Evolutionary conservation across 2,113 vertebrate species (phyloP).

Genomic region (human (Homo sapiens)): GRCh38 chr5:135367501-135368000

Average conservation of each 20-base stretch:
- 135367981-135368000: not conserved
- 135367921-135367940: constrained; percentile 50
- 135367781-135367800: not conserved
- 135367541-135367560: not conserved
- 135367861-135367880: not conserved
- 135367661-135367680: not conserved
- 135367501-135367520: constrained; percentile 5
- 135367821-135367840: not conserved
- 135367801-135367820: not conserved
- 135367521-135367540: constrained; percentile 31
- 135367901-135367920: not conserved
- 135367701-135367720: rapidly evolving
- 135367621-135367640: not conserved
- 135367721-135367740: not conserved
- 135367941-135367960: not conserved
- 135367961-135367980: not conserved
- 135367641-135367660: not conserved
- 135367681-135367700: not conserved
- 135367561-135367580: not conserved
- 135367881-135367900: not conserved
- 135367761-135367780: not conserved
- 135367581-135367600: not conserved
- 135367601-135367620: not conserved
- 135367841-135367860: not conserved
- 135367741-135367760: not conserved